Base-by-base conservation (phyloP, 1,140 invertebrate genomes). In the Hylyphantes graminicola region DNA sequence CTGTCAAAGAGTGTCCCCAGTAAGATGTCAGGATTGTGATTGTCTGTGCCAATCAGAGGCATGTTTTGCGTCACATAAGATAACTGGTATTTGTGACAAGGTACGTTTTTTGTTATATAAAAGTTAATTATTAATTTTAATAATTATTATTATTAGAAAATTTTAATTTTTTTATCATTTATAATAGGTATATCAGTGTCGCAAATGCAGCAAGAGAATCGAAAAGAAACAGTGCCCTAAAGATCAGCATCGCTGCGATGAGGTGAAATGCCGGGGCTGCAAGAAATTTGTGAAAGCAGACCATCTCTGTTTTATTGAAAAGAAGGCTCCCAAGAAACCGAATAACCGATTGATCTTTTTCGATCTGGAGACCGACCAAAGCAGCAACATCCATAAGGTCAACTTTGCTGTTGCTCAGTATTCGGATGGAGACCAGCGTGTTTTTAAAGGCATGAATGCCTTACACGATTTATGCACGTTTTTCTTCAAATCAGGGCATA, bases 291-390 rank as follows among this genome's bases (percentile, higher is more conserved):
- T 13, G 2, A 3, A n/a, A 10, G 7, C 57, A 11, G 75, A 64
- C 2, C 61, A 64, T 13, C 75, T 12, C 9, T 50, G 35, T 10
- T n/a, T n/a, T 48, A 19, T 65, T 7, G 15, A 64, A 17, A 19
- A 8, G 10, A 8, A 17, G 11, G 54, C 53, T 3, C 15, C 75
- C 11, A 53, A 73, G 7, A 51, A 4, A n/a, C 13, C 21, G 5
- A n/a, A 5, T n/a, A 51, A 54, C 15, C 15, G 54, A 3, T 51
- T 65, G 5, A 7, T 77, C 11, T 77, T 77, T 61, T 77, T 77
- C n/a, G 75, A 77, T 51, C 54, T 77, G 17, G 50, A 77, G 54
- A 77, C 61, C 3, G 75, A 77, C 50, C 55, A 77, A 54, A 7
- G 6, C 3, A 10, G 6, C 9, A 35, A 51, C 3, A 48, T 64